Evolutionary conservation across 2,797 vertebrate genomes (phyloP).

Genomic region (Rhinogobio ventralis): DNA sequence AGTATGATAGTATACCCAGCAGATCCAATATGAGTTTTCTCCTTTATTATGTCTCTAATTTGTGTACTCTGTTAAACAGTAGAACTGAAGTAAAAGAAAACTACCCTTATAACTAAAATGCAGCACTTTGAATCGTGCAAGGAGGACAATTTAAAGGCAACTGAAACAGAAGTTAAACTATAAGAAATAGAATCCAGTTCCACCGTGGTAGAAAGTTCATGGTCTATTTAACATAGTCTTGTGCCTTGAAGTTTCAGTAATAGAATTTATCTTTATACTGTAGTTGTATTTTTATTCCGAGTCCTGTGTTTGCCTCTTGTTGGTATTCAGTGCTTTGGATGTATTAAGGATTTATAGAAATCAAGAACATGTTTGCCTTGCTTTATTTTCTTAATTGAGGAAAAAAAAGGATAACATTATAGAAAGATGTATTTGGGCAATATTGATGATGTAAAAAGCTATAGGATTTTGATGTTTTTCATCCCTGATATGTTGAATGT

Average conservation of each 20-base stretch:
- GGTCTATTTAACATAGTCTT: constrained; percentile 72
- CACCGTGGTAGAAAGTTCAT: constrained; percentile 65
- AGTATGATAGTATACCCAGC: constrained; percentile 61
- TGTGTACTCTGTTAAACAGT: constrained; percentile 53
- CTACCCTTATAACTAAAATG: constrained; percentile 43
- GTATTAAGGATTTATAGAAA: constrained; percentile 66
- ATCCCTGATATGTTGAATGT: constrained; percentile 58
- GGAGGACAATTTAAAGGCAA: constrained; percentile 59
- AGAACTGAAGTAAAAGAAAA: constrained; percentile 44
- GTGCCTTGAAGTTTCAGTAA: constrained; percentile 74
- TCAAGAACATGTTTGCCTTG: constrained; percentile 65
- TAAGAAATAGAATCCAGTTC: constrained; percentile 62
- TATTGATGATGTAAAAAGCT: constrained; percentile 63
- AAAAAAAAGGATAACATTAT: constrained; percentile 57
- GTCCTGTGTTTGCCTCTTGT: constrained; percentile 69
- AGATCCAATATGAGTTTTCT: constrained; percentile 54
- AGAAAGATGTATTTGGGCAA: constrained; percentile 65
- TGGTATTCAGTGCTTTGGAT: constrained; percentile 68
- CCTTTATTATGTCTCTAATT: constrained; percentile 51
- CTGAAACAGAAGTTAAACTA: constrained; percentile 54
- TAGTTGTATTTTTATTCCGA: constrained; percentile 68
- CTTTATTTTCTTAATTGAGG: constrained; percentile 62
- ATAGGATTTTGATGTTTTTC: constrained; percentile 53
- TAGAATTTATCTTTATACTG: constrained; percentile 70
- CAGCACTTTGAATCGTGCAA: constrained; percentile 59